Base-by-base conservation (phyloP, 1,140 invertebrate genomes). In the Drosophila asahinai region DNA sequence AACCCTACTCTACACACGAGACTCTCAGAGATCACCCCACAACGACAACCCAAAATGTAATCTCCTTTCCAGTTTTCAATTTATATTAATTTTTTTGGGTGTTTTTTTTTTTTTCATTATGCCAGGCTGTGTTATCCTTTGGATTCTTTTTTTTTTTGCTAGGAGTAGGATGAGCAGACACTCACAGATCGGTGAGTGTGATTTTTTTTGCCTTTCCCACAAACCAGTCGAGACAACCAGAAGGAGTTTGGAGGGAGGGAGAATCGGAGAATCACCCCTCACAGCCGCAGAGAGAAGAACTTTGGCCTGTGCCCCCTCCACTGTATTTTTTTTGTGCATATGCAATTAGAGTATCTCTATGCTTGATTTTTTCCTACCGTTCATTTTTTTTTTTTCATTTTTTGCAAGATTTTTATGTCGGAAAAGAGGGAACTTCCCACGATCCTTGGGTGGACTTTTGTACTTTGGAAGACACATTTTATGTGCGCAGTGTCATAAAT, bases 361-460 rank as follows among this genome's bases (percentile, higher is more conserved):
- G 70, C 66, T 60, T 49, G 54, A 60, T 72, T 73, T 73, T 73
- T 71, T 64, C 19, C 57, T 33, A 36, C 63, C 57, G 42, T 25
- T 38, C 19, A n/a, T 42, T 15, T 55, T 48, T 27, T 17, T 49
- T 12, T 2, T 7, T 27, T 49, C 47, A 54, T 77, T 70, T 67
- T 73, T 62, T 72, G 64, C 61, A 49, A 70, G 43, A 72, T 52
- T 42, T 70, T 58, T 38, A 27, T 42, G 33, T 45, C 52, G 76
- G 60, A 48, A 67, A 48, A 67, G 43, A 63, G 71, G 68, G 80
- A 87, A 87, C 84, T 89, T 87, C 83, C 83, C 84, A 87, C 83
- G 84, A 83, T 87, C 84, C 83, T 89, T 83, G 73, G 78, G 80
- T 80, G 78, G 70, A 86, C 82, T 86, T 81, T 81, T 78, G 82